These are phyloP conservation scores for Orbicella faveolata DNA, from an alignment of 64 coral and sea anemone genomes.

Conservation along the genomic window DNA sequence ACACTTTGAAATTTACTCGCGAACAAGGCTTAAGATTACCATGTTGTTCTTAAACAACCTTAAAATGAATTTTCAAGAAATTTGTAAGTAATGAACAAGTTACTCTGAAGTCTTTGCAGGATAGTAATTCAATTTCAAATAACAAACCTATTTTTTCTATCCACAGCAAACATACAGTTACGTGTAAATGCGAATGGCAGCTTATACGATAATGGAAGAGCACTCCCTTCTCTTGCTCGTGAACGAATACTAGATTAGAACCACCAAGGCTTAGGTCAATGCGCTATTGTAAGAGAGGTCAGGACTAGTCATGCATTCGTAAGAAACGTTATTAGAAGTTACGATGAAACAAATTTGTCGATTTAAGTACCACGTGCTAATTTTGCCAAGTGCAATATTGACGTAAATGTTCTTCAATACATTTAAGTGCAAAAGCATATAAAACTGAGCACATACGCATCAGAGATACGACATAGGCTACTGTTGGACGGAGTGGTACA, in stretches of 20 bases:
- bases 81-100: background rate
- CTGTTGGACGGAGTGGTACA: background rate
- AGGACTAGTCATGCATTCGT: slow-evolving; percentile 1
- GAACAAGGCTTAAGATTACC: background rate
- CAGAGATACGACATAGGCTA: background rate
- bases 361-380: slow-evolving; percentile 9
- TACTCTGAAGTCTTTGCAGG: background rate
- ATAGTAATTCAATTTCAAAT: background rate
- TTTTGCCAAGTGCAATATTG: slow-evolving; percentile 1
- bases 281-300: slow-evolving; percentile 19
- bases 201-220: slow-evolving; percentile 42
- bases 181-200: background rate
- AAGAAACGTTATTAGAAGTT: slow-evolving; percentile 12
- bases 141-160: slow-evolving; percentile 13
- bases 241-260: background rate
- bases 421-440: background rate
- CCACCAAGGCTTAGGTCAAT: slow-evolving; percentile 32
- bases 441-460: background rate
- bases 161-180: background rate
- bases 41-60: too few relatives aligned
- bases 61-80: background rate
- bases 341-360: slow-evolving; percentile 37
- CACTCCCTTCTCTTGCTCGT: slow-evolving; percentile 40
- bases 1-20: slow-evolving; percentile 1
- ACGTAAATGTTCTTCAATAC: slow-evolving; percentile 27